These are phyloP conservation scores for Amazona vittata DNA, from an alignment of 2,113 vertebrate genomes.

Conservation along the genomic window DNA sequence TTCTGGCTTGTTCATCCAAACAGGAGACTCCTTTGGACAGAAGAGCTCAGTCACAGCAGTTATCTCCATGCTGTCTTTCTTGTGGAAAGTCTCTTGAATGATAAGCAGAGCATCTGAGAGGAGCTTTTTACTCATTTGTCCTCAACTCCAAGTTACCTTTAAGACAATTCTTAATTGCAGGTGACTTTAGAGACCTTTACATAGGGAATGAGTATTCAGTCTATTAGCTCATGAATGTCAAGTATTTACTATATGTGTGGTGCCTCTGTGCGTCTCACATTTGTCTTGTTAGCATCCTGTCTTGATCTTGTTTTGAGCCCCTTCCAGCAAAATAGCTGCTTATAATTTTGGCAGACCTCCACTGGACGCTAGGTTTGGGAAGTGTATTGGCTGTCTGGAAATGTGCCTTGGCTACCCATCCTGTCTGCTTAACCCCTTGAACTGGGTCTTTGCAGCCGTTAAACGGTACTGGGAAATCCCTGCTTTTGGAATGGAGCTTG, in stretches of 20 bases:
- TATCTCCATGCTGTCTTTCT: not conserved
- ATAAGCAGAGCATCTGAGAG: not conserved
- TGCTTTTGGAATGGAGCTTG: not conserved
- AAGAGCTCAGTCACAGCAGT: not conserved
- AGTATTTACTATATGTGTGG: not conserved
- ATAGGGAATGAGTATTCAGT: not conserved
- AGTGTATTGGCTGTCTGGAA: not conserved
- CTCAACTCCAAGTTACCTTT: not conserved
- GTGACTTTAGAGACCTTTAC: not conserved
- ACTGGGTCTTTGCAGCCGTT: not conserved
- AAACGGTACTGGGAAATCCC: not conserved
- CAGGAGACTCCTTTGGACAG: not conserved
- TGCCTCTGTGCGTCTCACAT: not conserved
- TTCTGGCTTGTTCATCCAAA: not conserved
- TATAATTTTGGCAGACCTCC: not conserved
- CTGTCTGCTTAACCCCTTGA: not conserved
- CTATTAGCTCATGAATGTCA: not conserved
- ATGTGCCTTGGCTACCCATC: not conserved
- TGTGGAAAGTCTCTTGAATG: not conserved
- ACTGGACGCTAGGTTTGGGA: not conserved
- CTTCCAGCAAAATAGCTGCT: conserved; percentile 8
- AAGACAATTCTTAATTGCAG: not conserved
- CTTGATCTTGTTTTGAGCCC: conserved; percentile 4
- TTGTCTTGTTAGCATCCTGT: conserved; percentile 29
- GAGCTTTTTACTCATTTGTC: not conserved